These are phyloP conservation scores for Halcyon badia DNA, from an alignment of 2,797 vertebrate species.

Conservation along the genomic window DNA sequence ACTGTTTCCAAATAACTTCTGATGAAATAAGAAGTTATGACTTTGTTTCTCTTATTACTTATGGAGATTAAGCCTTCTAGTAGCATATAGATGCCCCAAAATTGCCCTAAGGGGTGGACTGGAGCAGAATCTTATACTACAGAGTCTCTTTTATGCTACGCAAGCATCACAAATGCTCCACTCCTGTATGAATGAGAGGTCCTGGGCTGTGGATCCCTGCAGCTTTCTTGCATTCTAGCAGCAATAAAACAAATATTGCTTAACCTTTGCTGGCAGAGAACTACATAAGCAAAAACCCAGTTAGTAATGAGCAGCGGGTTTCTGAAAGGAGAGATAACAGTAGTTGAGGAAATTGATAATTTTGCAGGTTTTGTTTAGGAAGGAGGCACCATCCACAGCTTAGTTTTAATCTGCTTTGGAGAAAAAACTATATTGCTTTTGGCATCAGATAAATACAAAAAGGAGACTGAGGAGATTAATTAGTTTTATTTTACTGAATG, in stretches of 20 bases:
- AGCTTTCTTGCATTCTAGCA: neutral
- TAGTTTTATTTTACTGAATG: slow-evolving; percentile 73
- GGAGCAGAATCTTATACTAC: neutral
- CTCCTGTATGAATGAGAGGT: neutral
- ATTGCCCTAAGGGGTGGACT: neutral
- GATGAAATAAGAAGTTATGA: neutral
- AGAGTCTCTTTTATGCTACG: rapidly evolving
- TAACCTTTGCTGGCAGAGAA: neutral
- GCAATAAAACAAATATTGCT: neutral
- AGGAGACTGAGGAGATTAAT: slow-evolving; percentile 67
- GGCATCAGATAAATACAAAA: slow-evolving; percentile 69
- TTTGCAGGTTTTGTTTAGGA: slow-evolving; percentile 69
- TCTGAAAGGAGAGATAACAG: slow-evolving; percentile 50
- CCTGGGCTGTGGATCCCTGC: neutral
- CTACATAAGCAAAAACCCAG: slow-evolving; percentile 20
- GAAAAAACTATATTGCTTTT: slow-evolving; percentile 64
- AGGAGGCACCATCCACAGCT: slow-evolving; percentile 32
- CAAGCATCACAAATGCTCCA: neutral
- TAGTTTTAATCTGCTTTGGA: slow-evolving; percentile 63
- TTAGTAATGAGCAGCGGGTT: neutral
- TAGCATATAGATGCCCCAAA: neutral
- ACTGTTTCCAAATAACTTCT: neutral
- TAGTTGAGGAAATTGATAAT: slow-evolving; percentile 60
- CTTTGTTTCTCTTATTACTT: neutral
- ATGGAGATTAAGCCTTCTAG: neutral